Conservation (phyloP, 2,888 invertebrate species). For the Mythimna lalbum region DNA sequence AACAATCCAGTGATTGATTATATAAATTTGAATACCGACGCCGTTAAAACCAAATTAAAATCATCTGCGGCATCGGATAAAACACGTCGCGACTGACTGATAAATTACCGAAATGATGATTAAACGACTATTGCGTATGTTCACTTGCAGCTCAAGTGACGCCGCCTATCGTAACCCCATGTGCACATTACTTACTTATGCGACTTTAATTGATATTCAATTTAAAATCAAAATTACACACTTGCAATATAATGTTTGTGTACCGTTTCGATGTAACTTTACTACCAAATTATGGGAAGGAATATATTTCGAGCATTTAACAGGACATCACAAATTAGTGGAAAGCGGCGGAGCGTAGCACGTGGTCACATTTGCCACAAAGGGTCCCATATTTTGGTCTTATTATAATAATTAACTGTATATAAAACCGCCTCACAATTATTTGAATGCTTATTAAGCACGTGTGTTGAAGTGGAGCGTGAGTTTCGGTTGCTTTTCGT, state of each 20-base stretch:
- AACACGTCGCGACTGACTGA: constrained; percentile 85
- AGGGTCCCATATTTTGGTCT: constrained; percentile 79
- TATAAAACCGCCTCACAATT: constrained; percentile 87
- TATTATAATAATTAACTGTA: constrained; percentile 88
- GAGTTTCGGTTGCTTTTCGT: constrained; percentile 79
- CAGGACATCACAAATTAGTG: constrained; percentile 89
- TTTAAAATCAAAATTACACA: constrained; percentile 54
- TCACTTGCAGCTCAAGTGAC: constrained; percentile 58
- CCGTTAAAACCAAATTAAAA: constrained; percentile 89
- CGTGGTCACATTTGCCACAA: constrained; percentile 81
- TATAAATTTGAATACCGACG: constrained; percentile 88
- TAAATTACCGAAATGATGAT: constrained; percentile 87
- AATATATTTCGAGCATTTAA: constrained; percentile 60
- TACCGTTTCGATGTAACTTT: constrained; percentile 21
- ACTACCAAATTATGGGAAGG: constrained; percentile 35
- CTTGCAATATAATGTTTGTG: constrained; percentile 46
- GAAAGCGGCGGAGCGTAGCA: constrained; percentile 81
- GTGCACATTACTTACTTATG: constrained; percentile 70
- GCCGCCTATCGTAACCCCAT: constrained; percentile 64
- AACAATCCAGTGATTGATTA: constrained; percentile 90
- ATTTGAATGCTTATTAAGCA: constrained; percentile 88
- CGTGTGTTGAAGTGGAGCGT: constrained; percentile 82
- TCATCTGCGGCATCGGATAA: constrained; percentile 86
- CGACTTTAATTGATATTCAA: constrained; percentile 70
- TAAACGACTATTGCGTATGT: constrained; percentile 82